Evolutionary conservation across 1,140 invertebrate genomes (phyloP).

Genomic region (Drosophila persimilis): DNA sequence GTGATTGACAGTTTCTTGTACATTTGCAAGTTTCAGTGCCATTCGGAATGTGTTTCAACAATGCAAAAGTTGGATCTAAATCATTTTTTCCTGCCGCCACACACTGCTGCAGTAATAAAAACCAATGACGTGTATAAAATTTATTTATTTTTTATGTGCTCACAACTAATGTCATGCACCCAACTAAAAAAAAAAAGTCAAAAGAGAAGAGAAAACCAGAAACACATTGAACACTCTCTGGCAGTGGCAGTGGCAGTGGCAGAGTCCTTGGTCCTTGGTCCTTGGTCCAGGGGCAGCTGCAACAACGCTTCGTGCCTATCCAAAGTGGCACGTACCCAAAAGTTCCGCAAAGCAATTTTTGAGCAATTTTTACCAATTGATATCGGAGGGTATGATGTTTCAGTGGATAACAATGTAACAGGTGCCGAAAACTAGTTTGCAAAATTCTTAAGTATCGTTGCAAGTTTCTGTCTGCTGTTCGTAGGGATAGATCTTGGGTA

Average conservation of each 20-base stretch:
- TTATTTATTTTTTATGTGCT: constrained; percentile 80
- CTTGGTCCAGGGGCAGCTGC: constrained; percentile 48
- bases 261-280: constrained; percentile 2
- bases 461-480: no score
- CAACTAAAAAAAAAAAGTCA: constrained; percentile 13
- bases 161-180: constrained; percentile 69
- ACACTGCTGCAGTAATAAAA: constrained; percentile 76
- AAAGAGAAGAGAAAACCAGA: constrained; percentile 23
- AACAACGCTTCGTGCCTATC: constrained; percentile 57
- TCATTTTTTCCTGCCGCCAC: constrained; percentile 48
- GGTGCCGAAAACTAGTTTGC: not conserved
- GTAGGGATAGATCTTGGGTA: no score
- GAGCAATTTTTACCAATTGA: constrained; percentile 48
- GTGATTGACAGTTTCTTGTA: not conserved
- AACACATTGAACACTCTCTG: constrained; percentile 40
- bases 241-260: no score
- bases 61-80: constrained; percentile 42
- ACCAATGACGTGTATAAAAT: constrained; percentile 76
- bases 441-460: no score
- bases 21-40: not conserved
- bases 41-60: constrained; percentile 3
- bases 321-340: constrained; percentile 67
- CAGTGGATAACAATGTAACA: not conserved
- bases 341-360: constrained; percentile 78
- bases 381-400: constrained; percentile 12